Evolutionary conservation across 2,113 vertebrate species (phyloP), one percentile per base, ranked within the genome.

Genomic region (Psittacara wagleri): DNA sequence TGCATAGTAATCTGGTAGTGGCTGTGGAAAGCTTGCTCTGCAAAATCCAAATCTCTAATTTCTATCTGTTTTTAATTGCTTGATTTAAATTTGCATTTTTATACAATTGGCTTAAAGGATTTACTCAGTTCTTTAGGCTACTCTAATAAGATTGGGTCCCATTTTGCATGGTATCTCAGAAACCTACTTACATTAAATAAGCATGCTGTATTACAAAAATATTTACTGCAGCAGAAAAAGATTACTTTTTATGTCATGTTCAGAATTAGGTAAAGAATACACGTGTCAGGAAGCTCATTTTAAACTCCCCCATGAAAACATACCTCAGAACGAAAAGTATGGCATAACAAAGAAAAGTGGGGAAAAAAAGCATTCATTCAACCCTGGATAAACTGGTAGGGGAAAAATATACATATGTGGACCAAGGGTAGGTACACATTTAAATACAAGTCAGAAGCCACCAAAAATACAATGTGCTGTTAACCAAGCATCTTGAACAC

Each of bases 71-170:
- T 98, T 97, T 98, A 98, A 98, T 98, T 98, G 98, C 97, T 97
- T 95, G 97, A 92, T 94, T 97, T 95, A 89, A 90, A 98, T 98
- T 98, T 98, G 97, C 98, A 98, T 98, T 98, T 98, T 98, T 97
- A 98, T 96, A 97, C 97, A 96, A 98, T 96, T 97, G 96, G 96
- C 95, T 96, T 94, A 96, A 97, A 97, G 97, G 94, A 96, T 97
- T 96, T 97, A 96, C 96, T 96, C 94, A 73, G 59, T 94, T 97
- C 98, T 96, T 55, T 88, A 90, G 97, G 96, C 94, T 86, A 92
- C 95, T 95, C 92, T 91, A 95, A 96, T 94, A 96, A 95, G 95
- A 96, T 52, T 18, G 77, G 59, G 94, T 92, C 83, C 75, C 70
- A 41, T 93, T 95, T 90, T 90, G 83, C 80, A 66, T 0, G 3